Conservation (phyloP, 2,113 vertebrate species). For the Chaetodon auriga region DNA sequence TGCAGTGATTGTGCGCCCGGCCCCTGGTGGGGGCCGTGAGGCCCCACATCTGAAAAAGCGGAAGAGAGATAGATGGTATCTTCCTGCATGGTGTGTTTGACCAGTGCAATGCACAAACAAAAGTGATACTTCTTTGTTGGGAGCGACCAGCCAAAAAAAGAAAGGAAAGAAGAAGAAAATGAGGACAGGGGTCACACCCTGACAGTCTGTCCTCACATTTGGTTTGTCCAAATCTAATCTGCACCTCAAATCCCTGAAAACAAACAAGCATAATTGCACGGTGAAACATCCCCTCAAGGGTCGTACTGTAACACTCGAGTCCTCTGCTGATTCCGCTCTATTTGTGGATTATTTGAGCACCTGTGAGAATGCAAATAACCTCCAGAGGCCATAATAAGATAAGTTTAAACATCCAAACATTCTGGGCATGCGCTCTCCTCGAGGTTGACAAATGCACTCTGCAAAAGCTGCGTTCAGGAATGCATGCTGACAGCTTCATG, state of each 20-base stretch:
- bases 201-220: constrained; percentile 42
- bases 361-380: constrained; percentile 32
- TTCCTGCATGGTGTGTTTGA: constrained; percentile 46
- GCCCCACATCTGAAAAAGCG: constrained; percentile 36
- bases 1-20: constrained; percentile 46
- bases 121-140: constrained; percentile 40
- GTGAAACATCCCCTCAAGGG: constrained; percentile 5
- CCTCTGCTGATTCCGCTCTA: constrained; percentile 11
- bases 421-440: constrained; percentile 56
- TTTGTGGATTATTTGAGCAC: constrained; percentile 52
- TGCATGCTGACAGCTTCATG: constrained; percentile 65
- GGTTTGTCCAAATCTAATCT: constrained; percentile 20
- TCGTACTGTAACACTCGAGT: not conserved
- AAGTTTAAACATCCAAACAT: constrained; percentile 68
- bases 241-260: constrained; percentile 48
- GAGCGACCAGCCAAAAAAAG: not conserved
- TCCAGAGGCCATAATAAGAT: constrained; percentile 55
- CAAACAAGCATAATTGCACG: constrained; percentile 26
- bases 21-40: constrained; percentile 19
- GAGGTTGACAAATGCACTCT: constrained; percentile 60
- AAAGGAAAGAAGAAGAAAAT: not conserved
- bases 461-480: constrained; percentile 58
- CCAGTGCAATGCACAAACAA: constrained; percentile 51
- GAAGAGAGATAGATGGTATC: constrained; percentile 64
- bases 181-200: constrained; percentile 49